A percentile compares a stretch with the other conserved stretches of the same genome.
phyloP scores from a whole-genome alignment of 2,888 invertebrate species.

The Dioctria rufipes region DNA sequence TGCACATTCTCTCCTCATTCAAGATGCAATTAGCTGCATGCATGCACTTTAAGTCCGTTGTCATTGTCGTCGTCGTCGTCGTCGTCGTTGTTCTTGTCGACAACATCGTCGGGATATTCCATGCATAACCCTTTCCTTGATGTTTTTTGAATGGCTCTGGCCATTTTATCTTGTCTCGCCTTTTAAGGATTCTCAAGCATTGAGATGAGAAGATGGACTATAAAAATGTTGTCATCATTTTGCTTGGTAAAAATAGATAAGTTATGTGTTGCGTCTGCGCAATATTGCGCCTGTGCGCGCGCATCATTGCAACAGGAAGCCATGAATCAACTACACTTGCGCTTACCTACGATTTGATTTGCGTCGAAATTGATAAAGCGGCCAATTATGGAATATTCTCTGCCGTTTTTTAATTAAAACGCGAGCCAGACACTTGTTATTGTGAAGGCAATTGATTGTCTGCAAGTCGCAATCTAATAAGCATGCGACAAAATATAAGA shows the following conservation, averaged over 20 bases:
- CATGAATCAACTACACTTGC: conserved; percentile 11
- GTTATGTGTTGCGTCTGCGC: not conserved
- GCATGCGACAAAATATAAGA: conserved; percentile 21
- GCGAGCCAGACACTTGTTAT: conserved; percentile 48
- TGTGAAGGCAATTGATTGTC: conserved; percentile 14
- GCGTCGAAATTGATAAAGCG: conserved; percentile 30
- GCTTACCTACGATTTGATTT: conserved; percentile 42
- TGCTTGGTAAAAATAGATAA: conserved; percentile 23
- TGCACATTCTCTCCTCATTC: conserved; percentile 43
- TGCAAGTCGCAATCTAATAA: conserved; percentile 49
- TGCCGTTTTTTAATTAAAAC: conserved; percentile 35
- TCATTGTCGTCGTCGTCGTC: not conserved
- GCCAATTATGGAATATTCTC: conserved; percentile 33
- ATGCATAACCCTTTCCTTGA: not conserved
- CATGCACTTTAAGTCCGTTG: conserved; percentile 28
- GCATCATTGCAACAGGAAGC: conserved; percentile 18
- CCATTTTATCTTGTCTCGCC: conserved; percentile 48
- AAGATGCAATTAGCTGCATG: conserved; percentile 52
- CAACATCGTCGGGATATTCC: no score
- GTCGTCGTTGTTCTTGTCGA: not conserved
- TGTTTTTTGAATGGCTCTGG: conserved; percentile 31
- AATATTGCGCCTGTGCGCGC: not conserved
- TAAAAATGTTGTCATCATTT: not conserved
- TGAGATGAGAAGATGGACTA: conserved; percentile 8
- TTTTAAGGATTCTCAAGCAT: conserved; percentile 37